phyloP scores from a whole-genome alignment of 1,140 invertebrate species.

The Drosophila nigromelanica region DNA sequence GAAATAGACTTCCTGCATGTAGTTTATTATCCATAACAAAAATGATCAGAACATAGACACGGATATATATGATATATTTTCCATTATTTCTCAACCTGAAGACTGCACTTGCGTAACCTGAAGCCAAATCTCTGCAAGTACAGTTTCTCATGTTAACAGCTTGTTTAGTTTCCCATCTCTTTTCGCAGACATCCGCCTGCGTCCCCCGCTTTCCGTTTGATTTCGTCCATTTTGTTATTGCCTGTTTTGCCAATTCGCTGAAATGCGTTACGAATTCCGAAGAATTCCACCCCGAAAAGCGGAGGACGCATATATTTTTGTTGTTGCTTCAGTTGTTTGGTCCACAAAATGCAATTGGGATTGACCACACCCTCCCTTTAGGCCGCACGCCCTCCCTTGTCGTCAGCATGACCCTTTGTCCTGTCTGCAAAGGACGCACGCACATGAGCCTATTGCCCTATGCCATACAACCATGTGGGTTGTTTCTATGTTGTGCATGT shows the following conservation, averaged over 20 bases:
- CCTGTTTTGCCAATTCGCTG: constrained; percentile 23
- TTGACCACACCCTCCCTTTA: constrained; percentile 53
- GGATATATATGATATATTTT: no score
- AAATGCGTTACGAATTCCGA: constrained; percentile 39
- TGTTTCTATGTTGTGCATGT: constrained; percentile 17
- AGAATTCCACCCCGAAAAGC: constrained; percentile 45
- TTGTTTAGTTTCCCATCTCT: not conserved
- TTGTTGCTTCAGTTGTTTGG: no score
- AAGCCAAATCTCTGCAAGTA: not conserved
- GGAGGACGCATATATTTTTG: not conserved
- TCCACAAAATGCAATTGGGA: constrained; percentile 35
- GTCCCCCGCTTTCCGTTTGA: not conserved
- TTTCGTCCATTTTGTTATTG: constrained; percentile 31
- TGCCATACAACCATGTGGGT: constrained; percentile 46
- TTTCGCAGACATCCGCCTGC: not conserved
- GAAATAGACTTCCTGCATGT: no score
- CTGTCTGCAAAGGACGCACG: constrained; percentile 8
- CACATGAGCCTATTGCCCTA: constrained; percentile 41
- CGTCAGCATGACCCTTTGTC: not conserved
- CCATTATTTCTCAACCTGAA: no score
- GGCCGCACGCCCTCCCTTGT: constrained; percentile 19
- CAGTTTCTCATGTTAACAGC: not conserved
- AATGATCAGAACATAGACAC: no score
- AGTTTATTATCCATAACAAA: no score
- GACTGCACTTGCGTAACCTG: no score